Percentiles rank a stretch among this genome's conserved stretches.
Evolutionary conservation across 2,797 vertebrate genomes (phyloP).

Genomic region (Eutrigla gurnardus): DNA sequence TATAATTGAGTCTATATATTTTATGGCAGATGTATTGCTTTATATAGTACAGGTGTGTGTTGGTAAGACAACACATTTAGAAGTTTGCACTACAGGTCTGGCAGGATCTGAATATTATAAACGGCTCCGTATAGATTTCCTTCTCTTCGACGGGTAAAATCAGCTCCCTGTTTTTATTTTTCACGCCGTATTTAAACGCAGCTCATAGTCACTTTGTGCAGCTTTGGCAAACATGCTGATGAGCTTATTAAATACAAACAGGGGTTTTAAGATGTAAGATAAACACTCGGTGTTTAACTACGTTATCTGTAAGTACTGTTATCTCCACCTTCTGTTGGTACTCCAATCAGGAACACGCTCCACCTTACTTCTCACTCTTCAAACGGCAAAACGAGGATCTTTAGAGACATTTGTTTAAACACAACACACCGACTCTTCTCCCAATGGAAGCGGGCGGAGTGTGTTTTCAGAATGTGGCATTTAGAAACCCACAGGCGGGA

Average conservation of each 20-base stretch:
- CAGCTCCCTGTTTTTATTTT: not conserved
- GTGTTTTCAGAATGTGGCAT: constrained; percentile 12
- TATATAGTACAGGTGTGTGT: not conserved
- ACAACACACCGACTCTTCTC: constrained; percentile 1
- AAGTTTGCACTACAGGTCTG: constrained; percentile 17
- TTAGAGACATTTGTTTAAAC: constrained; percentile 1
- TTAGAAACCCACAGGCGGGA: constrained; percentile 38
- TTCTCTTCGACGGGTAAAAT: not conserved
- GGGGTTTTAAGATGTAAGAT: not conserved
- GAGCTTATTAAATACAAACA: constrained; percentile 15
- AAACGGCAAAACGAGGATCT: not conserved
- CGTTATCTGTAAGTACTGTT: not conserved
- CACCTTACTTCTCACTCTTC: not conserved
- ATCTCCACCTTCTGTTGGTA: constrained; percentile 1
- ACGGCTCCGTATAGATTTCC: not conserved
- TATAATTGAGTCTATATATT: not conserved
- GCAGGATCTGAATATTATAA: constrained; percentile 7
- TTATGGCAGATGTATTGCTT: not conserved
- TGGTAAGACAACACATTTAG: not conserved
- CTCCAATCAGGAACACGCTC: not conserved
- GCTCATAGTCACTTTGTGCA: not conserved
- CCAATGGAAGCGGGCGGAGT: constrained; percentile 2
- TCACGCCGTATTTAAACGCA: not conserved
- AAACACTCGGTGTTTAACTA: not conserved
- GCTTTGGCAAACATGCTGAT: not conserved